Base-by-base conservation (phyloP, 1,140 invertebrate species). In the Drosophila trapezifrons region DNA sequence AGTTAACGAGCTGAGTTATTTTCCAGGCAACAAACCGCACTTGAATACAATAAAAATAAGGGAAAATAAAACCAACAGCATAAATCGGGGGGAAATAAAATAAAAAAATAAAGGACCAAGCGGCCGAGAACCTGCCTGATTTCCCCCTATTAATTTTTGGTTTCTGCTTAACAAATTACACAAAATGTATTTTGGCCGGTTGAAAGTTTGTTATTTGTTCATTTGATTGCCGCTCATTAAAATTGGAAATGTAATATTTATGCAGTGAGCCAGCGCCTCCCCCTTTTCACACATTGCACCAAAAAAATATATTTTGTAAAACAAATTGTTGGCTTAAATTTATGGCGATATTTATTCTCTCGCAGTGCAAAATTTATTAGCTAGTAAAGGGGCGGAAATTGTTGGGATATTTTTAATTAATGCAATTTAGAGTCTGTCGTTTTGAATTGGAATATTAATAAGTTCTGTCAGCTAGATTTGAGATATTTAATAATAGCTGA, bases 1-100 rank as follows among this genome's bases (percentile, higher is more conserved):
- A 86, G 82, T 86, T 86, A 86, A 86, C 82, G 82, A 86, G 82
- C 82, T 86, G 82, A 86, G 82, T 83, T 83, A 83, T 84, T 83
- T 83, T 83, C 60, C 80, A 49, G 80, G 80, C 56, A 78, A 83
- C 80, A 79, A 80, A 82, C 83, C 82, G 78, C 82, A 86, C 81
- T 85, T 81, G 81, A 86, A 82, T 87, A 67, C 55, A 76, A 79
- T 58, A 82, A 85, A 85, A 71, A 76, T 46, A 52, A 63, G 62
- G 62, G 49, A 59, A 42, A 62, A 58, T 62, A 49, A 58, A 56
- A 69, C 45, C 35, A 52, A 38, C 32, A 52, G 22, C 35, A 64
- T 25, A 46, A 62, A 70, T 46, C 42, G 37, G 59, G 25, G 25
- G 78, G 47, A 43, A 81, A 82, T 69, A 74, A 64, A 79, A 60